Conservation (phyloP, 1,140 invertebrate species). For the Scylla paramamosain region DNA sequence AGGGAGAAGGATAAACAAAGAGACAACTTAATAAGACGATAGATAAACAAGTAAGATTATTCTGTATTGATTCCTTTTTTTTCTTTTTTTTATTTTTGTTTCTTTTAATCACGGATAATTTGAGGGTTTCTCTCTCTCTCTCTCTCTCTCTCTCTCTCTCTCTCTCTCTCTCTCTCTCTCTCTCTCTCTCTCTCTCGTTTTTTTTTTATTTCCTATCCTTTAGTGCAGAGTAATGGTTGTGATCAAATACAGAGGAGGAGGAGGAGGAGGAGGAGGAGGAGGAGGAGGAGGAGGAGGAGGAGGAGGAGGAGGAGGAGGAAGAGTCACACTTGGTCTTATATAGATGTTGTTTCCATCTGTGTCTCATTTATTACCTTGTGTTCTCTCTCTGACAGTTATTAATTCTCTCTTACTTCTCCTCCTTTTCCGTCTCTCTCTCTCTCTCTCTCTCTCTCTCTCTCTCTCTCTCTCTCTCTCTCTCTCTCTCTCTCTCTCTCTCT, state of each 20-base stretch:
- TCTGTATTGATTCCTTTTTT: too few relatives aligned
- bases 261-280: conserved; percentile 1
- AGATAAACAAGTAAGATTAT: too few relatives aligned
- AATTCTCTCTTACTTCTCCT: not conserved
- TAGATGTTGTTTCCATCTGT: not conserved
- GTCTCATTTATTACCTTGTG: not conserved
- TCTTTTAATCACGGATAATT: too few relatives aligned
- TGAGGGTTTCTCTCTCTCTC: too few relatives aligned
- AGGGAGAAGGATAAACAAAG: too few relatives aligned
- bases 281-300: not conserved
- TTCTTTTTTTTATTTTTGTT: too few relatives aligned
- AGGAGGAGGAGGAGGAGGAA: not conserved
- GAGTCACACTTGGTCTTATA: not conserved
- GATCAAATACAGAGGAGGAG: not conserved
- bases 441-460: not conserved
- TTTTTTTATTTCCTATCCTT: not conserved
- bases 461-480: too few relatives aligned
- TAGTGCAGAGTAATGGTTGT: not conserved
- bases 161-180: not conserved
- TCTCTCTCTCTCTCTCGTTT: not conserved
- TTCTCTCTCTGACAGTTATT: not conserved
- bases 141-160: too few relatives aligned
- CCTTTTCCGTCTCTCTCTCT: not conserved
- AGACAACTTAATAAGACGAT: too few relatives aligned
- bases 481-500: not conserved